Conservation (phyloP, 2,113 vertebrate species). For the Delphinapterus leucas region DNA sequence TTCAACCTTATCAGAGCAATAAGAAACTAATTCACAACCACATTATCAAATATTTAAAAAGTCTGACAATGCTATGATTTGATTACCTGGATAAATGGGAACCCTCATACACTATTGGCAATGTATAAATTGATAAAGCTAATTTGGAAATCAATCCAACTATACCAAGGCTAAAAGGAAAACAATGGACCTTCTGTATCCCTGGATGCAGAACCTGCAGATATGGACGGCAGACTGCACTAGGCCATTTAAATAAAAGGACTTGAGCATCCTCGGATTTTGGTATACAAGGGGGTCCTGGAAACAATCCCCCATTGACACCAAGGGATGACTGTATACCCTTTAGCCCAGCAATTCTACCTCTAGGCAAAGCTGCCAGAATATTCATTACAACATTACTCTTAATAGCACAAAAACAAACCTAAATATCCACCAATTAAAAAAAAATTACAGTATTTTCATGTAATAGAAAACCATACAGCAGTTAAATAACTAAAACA, state of each 20-base stretch:
- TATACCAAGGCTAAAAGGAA: not conserved
- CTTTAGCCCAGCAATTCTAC: not conserved
- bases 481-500: not conserved
- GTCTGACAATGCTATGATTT: not conserved
- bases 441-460: not conserved
- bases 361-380: not conserved
- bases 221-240: too few species aligned
- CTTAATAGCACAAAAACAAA: not conserved
- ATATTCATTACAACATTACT: not conserved
- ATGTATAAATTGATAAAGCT: not conserved
- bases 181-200: not conserved
- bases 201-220: too few species aligned
- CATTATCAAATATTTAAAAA: not conserved
- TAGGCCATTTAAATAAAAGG: too few species aligned
- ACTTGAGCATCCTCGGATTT: too few species aligned
- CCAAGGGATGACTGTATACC: not conserved
- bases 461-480: not conserved
- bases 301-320: too few species aligned
- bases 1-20: not conserved
- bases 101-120: not conserved
- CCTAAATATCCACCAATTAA: not conserved
- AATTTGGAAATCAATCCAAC: not conserved
- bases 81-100: not conserved
- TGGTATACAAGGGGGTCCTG: too few species aligned
- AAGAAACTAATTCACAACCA: not conserved